Percentiles rank a stretch among this genome's conserved stretches.
Evolutionary conservation across 2,888 invertebrate species (phyloP).

Genomic region (Tineola bisselliella): DNA sequence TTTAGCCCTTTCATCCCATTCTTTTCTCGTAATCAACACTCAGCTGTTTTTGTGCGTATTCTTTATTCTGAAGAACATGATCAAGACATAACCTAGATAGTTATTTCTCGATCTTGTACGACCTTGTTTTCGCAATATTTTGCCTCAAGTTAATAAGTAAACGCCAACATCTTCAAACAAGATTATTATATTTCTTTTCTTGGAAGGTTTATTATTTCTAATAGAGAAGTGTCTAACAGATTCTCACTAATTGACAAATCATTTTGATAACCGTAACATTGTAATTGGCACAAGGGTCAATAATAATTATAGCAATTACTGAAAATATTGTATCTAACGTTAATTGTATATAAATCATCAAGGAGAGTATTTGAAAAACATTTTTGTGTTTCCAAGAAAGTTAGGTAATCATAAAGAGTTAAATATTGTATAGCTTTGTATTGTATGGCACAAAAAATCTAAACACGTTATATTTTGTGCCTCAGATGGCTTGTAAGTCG

Average conservation of each 20-base stretch:
- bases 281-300: background rate
- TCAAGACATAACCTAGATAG: conserved; percentile 6
- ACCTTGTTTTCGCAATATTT: background rate
- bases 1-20: conserved; percentile 3
- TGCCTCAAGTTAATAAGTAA: background rate
- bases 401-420: background rate
- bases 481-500: conserved; percentile 50
- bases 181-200: background rate
- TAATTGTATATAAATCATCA: too few relatives aligned
- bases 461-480: background rate
- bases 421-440: background rate
- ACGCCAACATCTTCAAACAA: background rate
- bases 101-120: background rate
- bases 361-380: too few relatives aligned
- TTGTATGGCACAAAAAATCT: too few relatives aligned
- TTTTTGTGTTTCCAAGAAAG: background rate
- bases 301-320: background rate
- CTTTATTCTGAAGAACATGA: conserved; percentile 2
- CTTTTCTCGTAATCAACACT: conserved; percentile 6
- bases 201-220: background rate
- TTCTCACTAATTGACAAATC: background rate
- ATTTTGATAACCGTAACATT: background rate
- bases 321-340: background rate
- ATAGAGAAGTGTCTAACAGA: background rate
- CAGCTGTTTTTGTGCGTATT: background rate